Evolutionary conservation across 2,113 vertebrate genomes (phyloP).

Genomic region (Cygnus atratus): DNA sequence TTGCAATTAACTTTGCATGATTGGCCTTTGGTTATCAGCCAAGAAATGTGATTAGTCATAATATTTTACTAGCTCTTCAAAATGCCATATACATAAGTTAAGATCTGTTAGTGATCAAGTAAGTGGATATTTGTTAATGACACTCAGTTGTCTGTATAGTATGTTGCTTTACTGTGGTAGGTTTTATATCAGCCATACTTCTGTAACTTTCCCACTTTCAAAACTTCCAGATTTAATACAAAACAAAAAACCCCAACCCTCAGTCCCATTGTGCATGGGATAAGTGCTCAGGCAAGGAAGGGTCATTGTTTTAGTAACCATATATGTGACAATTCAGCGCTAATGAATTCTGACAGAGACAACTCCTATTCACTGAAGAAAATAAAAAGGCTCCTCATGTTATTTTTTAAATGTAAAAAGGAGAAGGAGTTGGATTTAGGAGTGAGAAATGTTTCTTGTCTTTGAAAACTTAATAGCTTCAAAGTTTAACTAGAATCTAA

Average conservation of each 20-base stretch:
- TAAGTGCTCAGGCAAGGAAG: background rate
- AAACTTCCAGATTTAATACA: background rate
- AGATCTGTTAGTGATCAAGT: background rate
- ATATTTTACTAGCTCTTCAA: slow-evolving; percentile 26
- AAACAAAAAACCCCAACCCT: background rate
- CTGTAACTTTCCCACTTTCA: background rate
- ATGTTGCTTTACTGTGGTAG: background rate
- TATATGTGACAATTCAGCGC: too few species aligned
- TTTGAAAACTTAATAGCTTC: background rate
- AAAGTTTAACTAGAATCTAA: background rate
- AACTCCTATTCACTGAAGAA: background rate
- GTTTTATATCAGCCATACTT: background rate
- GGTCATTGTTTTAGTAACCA: background rate
- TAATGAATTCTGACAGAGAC: background rate
- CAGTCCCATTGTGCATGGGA: background rate
- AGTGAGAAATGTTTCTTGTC: background rate
- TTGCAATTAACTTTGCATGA: slow-evolving; percentile 56
- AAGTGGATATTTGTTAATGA: background rate
- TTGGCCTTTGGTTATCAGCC: slow-evolving; percentile 25
- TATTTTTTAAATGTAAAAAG: background rate
- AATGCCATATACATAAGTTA: background rate
- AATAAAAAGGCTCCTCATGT: background rate
- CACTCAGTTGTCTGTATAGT: background rate
- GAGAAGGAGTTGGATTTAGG: background rate
- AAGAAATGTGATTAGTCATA: slow-evolving; percentile 51